phyloP scores from a whole-genome alignment of 2,113 vertebrate species.

The Platysteira castanea region DNA sequence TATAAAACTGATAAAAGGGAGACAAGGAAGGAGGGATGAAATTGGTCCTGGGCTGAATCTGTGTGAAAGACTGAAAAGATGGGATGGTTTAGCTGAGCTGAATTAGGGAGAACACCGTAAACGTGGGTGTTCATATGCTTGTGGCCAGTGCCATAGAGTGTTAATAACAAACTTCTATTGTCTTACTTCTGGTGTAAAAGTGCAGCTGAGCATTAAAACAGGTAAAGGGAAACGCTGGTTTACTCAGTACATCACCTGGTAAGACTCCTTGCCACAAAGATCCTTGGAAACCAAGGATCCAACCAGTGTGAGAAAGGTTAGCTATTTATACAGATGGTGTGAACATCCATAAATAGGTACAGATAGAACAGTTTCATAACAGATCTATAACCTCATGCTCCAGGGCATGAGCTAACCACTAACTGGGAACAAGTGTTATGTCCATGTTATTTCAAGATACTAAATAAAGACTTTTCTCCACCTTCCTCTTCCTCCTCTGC shows the following conservation, averaged over 20 bases:
- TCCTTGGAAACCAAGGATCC: neutral
- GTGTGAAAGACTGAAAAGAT: neutral
- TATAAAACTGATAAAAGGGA: neutral
- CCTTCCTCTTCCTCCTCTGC: neutral
- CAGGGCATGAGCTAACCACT: neutral
- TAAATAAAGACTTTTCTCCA: neutral
- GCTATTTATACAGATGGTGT: neutral
- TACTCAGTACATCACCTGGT: neutral
- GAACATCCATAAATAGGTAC: slow-evolving; percentile 4
- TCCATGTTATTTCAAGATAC: neutral
- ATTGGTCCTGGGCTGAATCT: neutral
- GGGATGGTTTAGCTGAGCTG: neutral
- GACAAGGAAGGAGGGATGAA: neutral
- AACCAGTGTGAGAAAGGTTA: neutral
- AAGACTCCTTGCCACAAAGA: neutral
- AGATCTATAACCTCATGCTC: slow-evolving; percentile 18
- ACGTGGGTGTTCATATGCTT: neutral
- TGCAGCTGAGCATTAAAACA: neutral
- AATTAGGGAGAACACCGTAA: neutral
- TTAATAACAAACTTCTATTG: neutral
- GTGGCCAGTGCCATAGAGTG: neutral
- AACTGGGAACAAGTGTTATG: neutral
- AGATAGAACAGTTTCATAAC: slow-evolving; percentile 34
- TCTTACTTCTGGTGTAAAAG: neutral
- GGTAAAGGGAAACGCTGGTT: neutral